A percentile compares a stretch with the other conserved stretches of the same genome.
Evolutionary conservation across 2,797 vertebrate genomes (phyloP).

Genomic region (Poeciliopsis infans): DNA sequence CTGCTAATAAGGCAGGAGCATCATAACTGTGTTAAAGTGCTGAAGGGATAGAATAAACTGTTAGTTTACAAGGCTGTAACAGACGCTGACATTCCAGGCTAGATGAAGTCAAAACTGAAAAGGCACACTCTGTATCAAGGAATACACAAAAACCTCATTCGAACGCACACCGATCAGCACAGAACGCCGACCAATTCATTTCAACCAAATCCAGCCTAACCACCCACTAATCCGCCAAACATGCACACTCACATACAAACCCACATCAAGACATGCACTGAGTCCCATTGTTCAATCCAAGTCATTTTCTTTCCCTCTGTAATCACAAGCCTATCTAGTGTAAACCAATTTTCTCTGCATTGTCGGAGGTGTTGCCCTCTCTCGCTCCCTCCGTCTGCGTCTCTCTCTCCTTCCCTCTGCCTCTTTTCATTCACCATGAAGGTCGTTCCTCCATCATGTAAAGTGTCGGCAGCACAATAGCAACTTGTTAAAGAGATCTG

Average conservation of each 20-base stretch:
- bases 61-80: constrained; percentile 35
- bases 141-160: constrained; percentile 39
- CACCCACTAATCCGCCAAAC: constrained; percentile 65
- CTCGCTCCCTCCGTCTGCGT: constrained; percentile 64
- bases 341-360: constrained; percentile 81
- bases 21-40: constrained; percentile 12
- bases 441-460: constrained; percentile 77
- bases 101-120: constrained; percentile 48
- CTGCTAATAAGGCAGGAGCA: constrained; percentile 7
- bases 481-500: constrained; percentile 78
- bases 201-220: constrained; percentile 68
- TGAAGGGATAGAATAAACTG: constrained; percentile 3
- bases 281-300: constrained; percentile 74
- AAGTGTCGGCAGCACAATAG: constrained; percentile 75
- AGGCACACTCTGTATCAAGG: constrained; percentile 4
- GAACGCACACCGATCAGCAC: constrained; percentile 52
- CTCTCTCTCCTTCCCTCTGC: constrained; percentile 57
- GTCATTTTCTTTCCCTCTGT: constrained; percentile 77
- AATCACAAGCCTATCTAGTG: constrained; percentile 81
- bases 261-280: constrained; percentile 50
- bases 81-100: constrained; percentile 27
- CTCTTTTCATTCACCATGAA: constrained; percentile 70
- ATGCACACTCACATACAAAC: constrained; percentile 42
- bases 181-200: constrained; percentile 59
- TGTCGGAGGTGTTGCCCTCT: constrained; percentile 78